A percentile compares a stretch with the other conserved stretches of the same genome.
These are phyloP conservation scores for Tangara arthus DNA, from an alignment of 2,797 vertebrate species.

Conservation along the genomic window DNA sequence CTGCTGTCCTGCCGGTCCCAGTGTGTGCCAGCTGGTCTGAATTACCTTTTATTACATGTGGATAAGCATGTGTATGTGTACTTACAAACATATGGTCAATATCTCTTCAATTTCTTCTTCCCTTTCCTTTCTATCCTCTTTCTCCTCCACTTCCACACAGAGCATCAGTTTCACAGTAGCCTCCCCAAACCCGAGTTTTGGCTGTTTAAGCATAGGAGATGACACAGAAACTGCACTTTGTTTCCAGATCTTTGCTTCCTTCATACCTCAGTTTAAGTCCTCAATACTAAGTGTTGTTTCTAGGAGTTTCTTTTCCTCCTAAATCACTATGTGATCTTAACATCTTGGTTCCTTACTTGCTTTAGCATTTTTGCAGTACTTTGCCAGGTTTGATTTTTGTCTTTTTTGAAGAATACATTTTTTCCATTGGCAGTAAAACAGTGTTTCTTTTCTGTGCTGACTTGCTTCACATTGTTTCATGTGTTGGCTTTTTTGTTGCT, in stretches of 20 bases:
- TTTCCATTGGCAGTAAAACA: background rate
- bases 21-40: background rate
- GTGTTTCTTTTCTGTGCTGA: background rate
- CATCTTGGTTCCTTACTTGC: background rate
- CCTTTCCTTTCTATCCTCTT: background rate
- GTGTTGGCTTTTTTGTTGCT: background rate
- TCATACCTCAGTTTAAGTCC: background rate
- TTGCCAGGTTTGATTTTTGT: background rate
- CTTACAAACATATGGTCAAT: fast-evolving
- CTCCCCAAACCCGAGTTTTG: background rate
- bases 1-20: background rate
- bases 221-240: background rate
- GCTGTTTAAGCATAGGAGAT: background rate
- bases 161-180: background rate
- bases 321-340: background rate
- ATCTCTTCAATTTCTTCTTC: background rate
- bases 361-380: background rate
- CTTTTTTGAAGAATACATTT: background rate
- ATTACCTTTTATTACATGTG: background rate
- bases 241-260: background rate
- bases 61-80: fast-evolving
- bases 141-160: background rate
- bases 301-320: background rate
- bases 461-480: background rate
- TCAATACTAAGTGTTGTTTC: background rate